Percentiles rank a stretch among this genome's conserved stretches.
Evolutionary conservation across 2,797 vertebrate species (phyloP).

Genomic region (Apogon talboti): DNA sequence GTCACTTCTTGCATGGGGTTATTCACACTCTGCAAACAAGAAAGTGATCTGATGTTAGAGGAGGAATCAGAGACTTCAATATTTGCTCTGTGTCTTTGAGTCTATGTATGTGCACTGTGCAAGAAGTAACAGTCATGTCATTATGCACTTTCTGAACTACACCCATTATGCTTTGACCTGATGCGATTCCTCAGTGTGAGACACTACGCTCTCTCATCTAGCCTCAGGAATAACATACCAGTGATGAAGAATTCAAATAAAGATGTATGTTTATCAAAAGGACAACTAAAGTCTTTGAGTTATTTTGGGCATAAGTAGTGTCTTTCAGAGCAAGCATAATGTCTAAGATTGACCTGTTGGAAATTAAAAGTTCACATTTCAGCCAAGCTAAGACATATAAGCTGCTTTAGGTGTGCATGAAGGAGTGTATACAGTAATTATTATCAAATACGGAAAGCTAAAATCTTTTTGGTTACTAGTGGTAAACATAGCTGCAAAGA

Average conservation of each 20-base stretch:
- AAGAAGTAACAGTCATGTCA: conserved; percentile 66
- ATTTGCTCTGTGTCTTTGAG: conserved; percentile 66
- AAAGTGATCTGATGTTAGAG: conserved; percentile 45
- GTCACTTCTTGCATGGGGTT: conserved; percentile 11
- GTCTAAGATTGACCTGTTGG: conserved; percentile 28
- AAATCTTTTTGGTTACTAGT: conserved; percentile 21
- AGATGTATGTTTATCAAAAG: conserved; percentile 63
- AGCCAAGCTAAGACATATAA: background rate
- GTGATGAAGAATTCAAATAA: conserved; percentile 56
- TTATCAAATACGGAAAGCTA: conserved; percentile 54
- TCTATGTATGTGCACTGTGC: conserved; percentile 32
- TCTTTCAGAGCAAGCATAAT: conserved; percentile 56
- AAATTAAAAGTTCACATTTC: conserved; percentile 43
- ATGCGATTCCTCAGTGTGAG: conserved; percentile 47
- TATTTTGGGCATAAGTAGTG: conserved; percentile 71
- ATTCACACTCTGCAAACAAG: conserved; percentile 30
- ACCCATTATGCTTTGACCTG: conserved; percentile 65
- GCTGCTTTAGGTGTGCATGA: conserved; percentile 14
- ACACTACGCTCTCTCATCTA: conserved; percentile 56
- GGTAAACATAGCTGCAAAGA: conserved; percentile 41
- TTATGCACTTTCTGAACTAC: conserved; percentile 70
- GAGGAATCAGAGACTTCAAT: conserved; percentile 64
- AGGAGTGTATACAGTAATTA: conserved; percentile 28
- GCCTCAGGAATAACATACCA: conserved; percentile 67
- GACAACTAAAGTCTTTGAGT: conserved; percentile 59